Evolutionary conservation across 1,140 invertebrate genomes (phyloP).

Genomic region (Phymorhynchus buccinoides): DNA sequence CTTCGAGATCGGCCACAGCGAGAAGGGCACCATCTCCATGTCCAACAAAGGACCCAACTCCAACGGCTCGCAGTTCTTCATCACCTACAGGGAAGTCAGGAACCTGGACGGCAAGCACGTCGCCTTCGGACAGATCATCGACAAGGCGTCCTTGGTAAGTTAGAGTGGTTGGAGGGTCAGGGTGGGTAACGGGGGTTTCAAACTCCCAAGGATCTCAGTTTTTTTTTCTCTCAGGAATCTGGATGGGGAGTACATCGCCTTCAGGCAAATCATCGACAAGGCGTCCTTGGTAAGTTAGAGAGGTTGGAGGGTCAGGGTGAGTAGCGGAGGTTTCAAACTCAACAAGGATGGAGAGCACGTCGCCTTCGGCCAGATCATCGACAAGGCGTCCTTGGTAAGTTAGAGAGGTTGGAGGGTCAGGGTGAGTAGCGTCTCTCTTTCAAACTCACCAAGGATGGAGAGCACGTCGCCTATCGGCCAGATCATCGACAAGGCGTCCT

Average conservation of each 20-base stretch:
- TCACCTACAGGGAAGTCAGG: constrained; percentile 89
- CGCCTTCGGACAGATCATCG: constrained; percentile 90
- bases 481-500: constrained; percentile 75
- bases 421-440: no score
- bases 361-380: constrained; percentile 90
- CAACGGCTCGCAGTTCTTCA: constrained; percentile 73
- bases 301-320: no score
- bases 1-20: constrained; percentile 63
- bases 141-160: constrained; percentile 54
- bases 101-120: constrained; percentile 96
- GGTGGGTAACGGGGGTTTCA: no score
- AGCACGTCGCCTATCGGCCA: constrained; percentile 96
- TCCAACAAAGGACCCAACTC: constrained; percentile 69
- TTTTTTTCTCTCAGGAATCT: constrained; percentile 86
- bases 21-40: constrained; percentile 68
- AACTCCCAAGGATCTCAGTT: constrained; percentile 73
- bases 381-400: constrained; percentile 54
- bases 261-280: constrained; percentile 85
- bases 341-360: constrained; percentile 93
- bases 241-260: constrained; percentile 93
- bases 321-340: no score
- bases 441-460: constrained; percentile 84
- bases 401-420: no score
- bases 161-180: no score
- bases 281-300: constrained; percentile 55